Conservation (phyloP, 2,113 vertebrate species). For the Pterocles burchelli region DNA sequence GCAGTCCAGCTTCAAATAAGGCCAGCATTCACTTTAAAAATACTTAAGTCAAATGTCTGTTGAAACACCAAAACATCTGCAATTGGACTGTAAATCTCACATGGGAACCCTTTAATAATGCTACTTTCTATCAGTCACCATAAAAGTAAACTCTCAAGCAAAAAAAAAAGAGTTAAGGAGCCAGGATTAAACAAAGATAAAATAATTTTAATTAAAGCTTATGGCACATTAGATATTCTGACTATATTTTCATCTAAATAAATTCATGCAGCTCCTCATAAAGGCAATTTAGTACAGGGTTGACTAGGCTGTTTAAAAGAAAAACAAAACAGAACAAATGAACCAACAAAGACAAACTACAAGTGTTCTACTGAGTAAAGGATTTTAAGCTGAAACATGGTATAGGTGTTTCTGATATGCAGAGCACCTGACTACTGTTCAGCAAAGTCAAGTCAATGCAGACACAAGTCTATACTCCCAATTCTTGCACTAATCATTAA, state of each 20-base stretch:
- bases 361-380: not conserved
- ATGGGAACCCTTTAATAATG: not conserved
- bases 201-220: slow-evolving; percentile 31
- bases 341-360: not conserved
- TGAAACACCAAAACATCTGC: not conserved
- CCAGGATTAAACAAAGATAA: slow-evolving; percentile 26
- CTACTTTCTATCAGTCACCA: not conserved
- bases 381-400: not conserved
- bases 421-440: not conserved
- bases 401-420: not conserved
- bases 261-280: not conserved
- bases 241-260: not conserved
- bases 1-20: not conserved
- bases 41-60: not conserved
- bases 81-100: not conserved
- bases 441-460: not conserved
- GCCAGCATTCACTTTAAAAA: not conserved
- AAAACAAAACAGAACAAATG: not conserved
- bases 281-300: not conserved
- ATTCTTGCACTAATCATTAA: not conserved
- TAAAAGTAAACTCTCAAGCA: not conserved
- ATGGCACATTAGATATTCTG: not conserved
- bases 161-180: not conserved
- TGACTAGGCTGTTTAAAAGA: not conserved
- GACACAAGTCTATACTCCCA: not conserved